A percentile compares a stretch with the other conserved stretches of the same genome.
Conservation (phyloP, 1,140 invertebrate species). For the Brachionus rotundiformis region DNA sequence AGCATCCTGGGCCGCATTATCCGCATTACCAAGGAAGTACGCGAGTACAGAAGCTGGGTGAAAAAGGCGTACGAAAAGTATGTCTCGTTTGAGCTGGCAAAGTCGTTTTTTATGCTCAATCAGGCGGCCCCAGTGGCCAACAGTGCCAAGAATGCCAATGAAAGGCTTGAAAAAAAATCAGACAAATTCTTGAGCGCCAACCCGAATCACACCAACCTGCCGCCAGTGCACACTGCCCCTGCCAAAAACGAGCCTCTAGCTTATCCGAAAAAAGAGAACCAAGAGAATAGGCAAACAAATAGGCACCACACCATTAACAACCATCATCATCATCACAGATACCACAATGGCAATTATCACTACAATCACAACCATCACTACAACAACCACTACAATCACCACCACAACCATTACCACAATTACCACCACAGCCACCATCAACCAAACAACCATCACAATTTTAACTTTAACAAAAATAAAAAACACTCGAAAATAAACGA, state of each 20-base stretch:
- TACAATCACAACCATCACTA: not conserved
- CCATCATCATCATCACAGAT: not conserved
- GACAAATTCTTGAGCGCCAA: constrained; percentile 21
- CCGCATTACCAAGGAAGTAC: constrained; percentile 26
- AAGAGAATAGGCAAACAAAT: constrained; percentile 17
- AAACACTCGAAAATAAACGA: constrained; percentile 8
- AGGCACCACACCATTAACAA: not conserved
- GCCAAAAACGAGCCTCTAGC: not conserved
- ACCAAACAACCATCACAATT: not conserved
- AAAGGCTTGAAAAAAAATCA: not conserved
- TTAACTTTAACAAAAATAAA: not conserved
- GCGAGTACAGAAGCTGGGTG: constrained; percentile 47
- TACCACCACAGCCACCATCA: not conserved
- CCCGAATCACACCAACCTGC: not conserved
- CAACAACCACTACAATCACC: not conserved
- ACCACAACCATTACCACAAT: not conserved
- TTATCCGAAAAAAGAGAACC: not conserved
- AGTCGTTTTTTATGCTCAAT: not conserved
- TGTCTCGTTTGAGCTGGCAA: constrained; percentile 22
- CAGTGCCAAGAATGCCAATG: not conserved
- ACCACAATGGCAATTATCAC: not conserved
- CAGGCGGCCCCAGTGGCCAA: not conserved
- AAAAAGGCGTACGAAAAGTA: constrained; percentile 28
- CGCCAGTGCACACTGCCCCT: not conserved
- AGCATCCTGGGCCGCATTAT: constrained; percentile 38